Evolutionary conservation across 1,140 invertebrate species (phyloP).

Genomic region (Drosophila varians): DNA sequence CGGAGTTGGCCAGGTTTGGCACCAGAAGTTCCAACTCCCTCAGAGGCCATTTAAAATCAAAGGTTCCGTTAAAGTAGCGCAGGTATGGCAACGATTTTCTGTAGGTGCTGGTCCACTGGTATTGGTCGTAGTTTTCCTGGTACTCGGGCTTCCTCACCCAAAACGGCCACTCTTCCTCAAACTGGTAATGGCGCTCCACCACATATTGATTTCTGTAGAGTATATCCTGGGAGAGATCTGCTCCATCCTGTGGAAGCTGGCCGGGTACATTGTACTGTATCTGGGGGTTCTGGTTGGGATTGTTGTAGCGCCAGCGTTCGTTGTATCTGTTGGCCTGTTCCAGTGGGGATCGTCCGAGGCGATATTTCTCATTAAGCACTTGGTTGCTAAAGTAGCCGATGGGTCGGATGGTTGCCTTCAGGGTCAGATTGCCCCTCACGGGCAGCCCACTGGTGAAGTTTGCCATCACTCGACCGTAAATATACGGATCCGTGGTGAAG

Average conservation of each 20-base stretch:
- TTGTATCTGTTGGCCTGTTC: slow-evolving; percentile 62
- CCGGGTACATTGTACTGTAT: slow-evolving; percentile 46
- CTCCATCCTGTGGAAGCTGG: slow-evolving; percentile 58
- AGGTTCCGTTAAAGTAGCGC: slow-evolving; percentile 93
- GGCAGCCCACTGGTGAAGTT: slow-evolving; percentile 96
- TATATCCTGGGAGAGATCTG: slow-evolving; percentile 63
- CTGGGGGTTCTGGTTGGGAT: slow-evolving; percentile 63
- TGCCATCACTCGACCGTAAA: slow-evolving; percentile 93
- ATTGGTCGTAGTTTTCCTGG: slow-evolving; percentile 58
- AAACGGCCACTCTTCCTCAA: slow-evolving; percentile 91
- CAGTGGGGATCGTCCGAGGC: slow-evolving; percentile 74
- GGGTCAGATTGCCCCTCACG: slow-evolving; percentile 92
- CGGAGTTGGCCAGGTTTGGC: slow-evolving; percentile 88
- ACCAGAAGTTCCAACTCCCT: slow-evolving; percentile 89
- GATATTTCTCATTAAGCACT: slow-evolving; percentile 78
- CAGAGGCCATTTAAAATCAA: slow-evolving; percentile 93
- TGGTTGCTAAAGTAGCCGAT: slow-evolving; percentile 86
- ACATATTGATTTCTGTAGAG: slow-evolving; percentile 85
- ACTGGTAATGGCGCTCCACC: slow-evolving; percentile 89
- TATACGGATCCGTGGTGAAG: slow-evolving; percentile 92
- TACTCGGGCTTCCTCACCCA: slow-evolving; percentile 88
- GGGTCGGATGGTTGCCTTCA: slow-evolving; percentile 90
- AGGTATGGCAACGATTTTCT: slow-evolving; percentile 87
- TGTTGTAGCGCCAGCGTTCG: slow-evolving; percentile 66
- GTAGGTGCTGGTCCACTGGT: slow-evolving; percentile 76